Percentiles rank a stretch among this genome's conserved stretches.
phyloP scores from a whole-genome alignment of 2,797 vertebrate genomes.

The Moxostoma hubbsi region DNA sequence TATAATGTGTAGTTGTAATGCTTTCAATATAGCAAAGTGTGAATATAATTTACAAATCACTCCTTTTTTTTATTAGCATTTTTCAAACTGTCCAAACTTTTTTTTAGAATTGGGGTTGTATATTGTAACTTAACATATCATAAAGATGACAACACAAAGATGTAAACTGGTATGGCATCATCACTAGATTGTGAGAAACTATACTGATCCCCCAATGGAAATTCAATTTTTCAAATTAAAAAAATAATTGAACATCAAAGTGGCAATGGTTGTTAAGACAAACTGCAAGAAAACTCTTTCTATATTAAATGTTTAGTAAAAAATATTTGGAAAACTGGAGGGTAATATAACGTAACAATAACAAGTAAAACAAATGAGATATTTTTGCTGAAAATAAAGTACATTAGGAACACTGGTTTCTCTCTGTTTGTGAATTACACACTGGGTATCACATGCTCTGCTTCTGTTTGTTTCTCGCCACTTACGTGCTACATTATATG shows the following conservation, averaged over 20 bases:
- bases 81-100: no score
- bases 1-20: no score
- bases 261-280: background rate
- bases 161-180: slow-evolving; percentile 26
- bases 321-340: background rate
- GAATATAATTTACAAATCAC: no score
- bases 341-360: background rate
- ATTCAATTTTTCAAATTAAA: background rate
- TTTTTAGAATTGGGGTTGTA: background rate
- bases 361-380: background rate
- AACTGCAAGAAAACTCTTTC: background rate
- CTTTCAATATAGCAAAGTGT: no score
- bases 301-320: background rate
- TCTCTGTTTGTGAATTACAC: background rate
- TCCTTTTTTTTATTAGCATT: no score
- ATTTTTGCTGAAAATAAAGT: background rate
- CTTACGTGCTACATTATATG: slow-evolving; percentile 4
- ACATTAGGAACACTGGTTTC: background rate
- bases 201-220: background rate
- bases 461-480: slow-evolving; percentile 23
- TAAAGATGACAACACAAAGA: slow-evolving; percentile 19
- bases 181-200: no score
- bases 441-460: slow-evolving; percentile 8
- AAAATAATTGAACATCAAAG: background rate
- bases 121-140: background rate